Evolutionary conservation across 2,797 vertebrate species (phyloP), one percentile per base, ranked within the genome.

Genomic region (Cyclopterus lumpus): DNA sequence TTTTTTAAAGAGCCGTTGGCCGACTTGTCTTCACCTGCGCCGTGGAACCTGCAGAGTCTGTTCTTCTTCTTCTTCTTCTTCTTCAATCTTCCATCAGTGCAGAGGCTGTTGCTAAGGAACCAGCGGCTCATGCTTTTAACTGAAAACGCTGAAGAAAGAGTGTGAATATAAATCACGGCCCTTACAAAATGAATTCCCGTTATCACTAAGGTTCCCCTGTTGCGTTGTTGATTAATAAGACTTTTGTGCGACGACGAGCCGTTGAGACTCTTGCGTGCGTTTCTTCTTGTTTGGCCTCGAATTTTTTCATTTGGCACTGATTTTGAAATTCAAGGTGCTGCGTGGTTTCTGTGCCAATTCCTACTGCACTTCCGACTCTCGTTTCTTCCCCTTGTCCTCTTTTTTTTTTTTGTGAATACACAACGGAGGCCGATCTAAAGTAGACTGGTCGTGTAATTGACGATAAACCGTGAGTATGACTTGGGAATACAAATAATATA

Each of bases 41-140:
- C 73, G 85, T 86, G 88, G 89, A 90, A 86, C 93, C n/a, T 93
- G 93, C 94, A 92, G 90, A 92, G 92, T 40, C 87, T 82, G 73
- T 86, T 93, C 85, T 91, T 91, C n/a, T n/a, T n/a, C n/a, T n/a
- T n/a, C n/a, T n/a, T n/a, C n/a, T 86, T 93, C 85, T 91, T 91
- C 91, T 88, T 94, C 91, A 88, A 81, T 92, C 90, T 89, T 91
- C 92, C 91, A 93, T 95, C 94, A 93, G 93, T 93, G 91, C 93
- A 81, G 92, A 92, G 92, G 91, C 94, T 94, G 95, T 95, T 95
- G 95, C 95, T 95, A 94, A 94, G 95, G 81, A 95, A 96, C 94
- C 88, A 74, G 90, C 73, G 80, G 90, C 88, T 93, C 91, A 74
- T 92, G 90, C 87, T 91, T 95, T 92, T 92, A 90, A 83, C 88